Base-by-base conservation (phyloP, 2,113 vertebrate genomes). In the Prionailurus viverrinus region DNA sequence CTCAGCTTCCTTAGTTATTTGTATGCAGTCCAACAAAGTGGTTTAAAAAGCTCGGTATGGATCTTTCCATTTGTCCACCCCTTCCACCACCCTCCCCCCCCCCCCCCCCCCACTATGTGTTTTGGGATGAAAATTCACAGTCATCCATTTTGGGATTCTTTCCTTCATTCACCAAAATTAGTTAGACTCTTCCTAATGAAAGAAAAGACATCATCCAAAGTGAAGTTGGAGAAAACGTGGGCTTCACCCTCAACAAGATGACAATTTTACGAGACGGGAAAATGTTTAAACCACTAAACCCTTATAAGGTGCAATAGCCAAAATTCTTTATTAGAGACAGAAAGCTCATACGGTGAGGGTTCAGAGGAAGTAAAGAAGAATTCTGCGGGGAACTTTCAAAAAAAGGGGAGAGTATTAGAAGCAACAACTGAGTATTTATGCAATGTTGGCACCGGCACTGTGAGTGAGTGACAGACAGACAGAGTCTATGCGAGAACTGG, bases 81-180 rank as follows among this genome's bases (percentile, higher is more conserved):
- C 45, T 45, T 45, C 45, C 45, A 9, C 45, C 45, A 0, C 6
- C 41, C 31, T 45, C 15, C 23, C 33, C 19, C 18, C 18, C 6
- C 19, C 1, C 58, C 58, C 6, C 18, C 55, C 55, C 18, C 58
- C 29, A 45, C 19, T 18, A 25, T 10, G 33, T 15, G 53, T 41
- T 81, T 65, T 45, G 19, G 39, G 79, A 84, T 74, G 41, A 95
- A 86, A 66, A 84, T 41, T 61, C 48, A 41, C 21, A 74, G 23
- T 39, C 4, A 51, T 69, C 31, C n/a, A 71, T 45, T 48, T 79
- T n/a, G 25, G 21, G 74, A 68, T 78, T 79, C 58, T 68, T 93
- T 92, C 39, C 45, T 81, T 95, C 69, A 61, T 29, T 94, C 29
- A 53, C 74, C 25, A 80, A 69, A 97, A 84, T 66, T 45, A 76